Evolutionary conservation across 2,797 vertebrate genomes (phyloP).

Genomic region (Cirrhinus molitorella): DNA sequence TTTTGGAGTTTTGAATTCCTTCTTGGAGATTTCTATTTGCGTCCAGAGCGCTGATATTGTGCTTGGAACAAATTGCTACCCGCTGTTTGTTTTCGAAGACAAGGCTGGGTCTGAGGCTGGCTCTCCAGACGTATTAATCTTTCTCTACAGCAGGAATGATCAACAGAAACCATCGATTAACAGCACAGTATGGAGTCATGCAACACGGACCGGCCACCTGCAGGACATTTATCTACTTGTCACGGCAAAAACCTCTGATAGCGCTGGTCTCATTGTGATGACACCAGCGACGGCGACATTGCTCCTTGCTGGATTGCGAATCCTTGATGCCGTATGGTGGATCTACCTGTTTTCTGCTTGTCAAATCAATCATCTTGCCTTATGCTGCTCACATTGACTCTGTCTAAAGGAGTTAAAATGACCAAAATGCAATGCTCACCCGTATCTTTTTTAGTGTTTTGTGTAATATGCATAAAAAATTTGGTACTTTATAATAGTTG

Average conservation of each 20-base stretch:
- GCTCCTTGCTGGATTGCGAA: not conserved
- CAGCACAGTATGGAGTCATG: not conserved
- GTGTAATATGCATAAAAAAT: not conserved
- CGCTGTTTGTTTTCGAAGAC: slow-evolving; percentile 39
- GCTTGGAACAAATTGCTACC: slow-evolving; percentile 39
- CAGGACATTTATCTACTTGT: slow-evolving; percentile 30
- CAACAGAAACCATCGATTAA: slow-evolving; percentile 36
- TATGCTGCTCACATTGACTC: not conserved
- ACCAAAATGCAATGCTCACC: not conserved
- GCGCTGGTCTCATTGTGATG: not conserved
- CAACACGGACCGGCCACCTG: slow-evolving; percentile 14
- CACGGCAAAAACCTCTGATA: not conserved
- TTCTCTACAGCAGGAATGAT: slow-evolving; percentile 23
- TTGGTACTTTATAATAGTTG: not conserved
- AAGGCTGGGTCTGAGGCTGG: slow-evolving; percentile 19
- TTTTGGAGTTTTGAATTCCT: slow-evolving; percentile 33
- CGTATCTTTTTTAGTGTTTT: not conserved
- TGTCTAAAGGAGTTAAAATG: not conserved
- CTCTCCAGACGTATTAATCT: slow-evolving; percentile 22
- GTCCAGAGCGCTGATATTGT: slow-evolving; percentile 48
- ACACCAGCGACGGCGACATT: not conserved
- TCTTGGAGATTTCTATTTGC: slow-evolving; percentile 18
- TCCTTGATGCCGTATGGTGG: not conserved
- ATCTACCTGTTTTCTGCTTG: not conserved
- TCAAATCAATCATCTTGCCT: slow-evolving; percentile 8